Conservation (phyloP, 1,140 invertebrate genomes). For the Pseudomyrmex gracilis region DNA sequence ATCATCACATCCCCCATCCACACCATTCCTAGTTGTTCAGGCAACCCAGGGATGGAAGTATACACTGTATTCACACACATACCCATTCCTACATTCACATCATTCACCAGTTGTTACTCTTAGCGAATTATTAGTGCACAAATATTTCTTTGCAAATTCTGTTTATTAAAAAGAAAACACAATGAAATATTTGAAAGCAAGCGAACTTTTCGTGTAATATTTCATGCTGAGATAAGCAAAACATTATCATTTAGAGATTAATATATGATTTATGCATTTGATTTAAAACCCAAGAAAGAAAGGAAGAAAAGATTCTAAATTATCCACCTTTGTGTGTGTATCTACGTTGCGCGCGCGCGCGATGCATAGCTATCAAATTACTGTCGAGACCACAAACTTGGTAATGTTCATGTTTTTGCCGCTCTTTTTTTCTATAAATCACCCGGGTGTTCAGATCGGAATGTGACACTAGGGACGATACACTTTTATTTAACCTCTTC, state of each 20-base stretch:
- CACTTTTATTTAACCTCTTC: slow-evolving; percentile 74
- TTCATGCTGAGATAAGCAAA: background rate
- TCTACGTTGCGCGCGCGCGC: background rate
- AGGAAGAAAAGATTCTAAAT: no score
- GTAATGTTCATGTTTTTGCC: no score
- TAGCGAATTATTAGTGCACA: slow-evolving; percentile 14
- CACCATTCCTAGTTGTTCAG: slow-evolving; percentile 89
- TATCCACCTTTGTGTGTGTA: no score
- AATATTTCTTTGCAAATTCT: slow-evolving; percentile 38
- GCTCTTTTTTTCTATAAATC: background rate
- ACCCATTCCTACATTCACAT: slow-evolving; percentile 75
- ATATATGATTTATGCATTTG: no score
- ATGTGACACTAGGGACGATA: slow-evolving; percentile 62
- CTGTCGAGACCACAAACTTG: background rate
- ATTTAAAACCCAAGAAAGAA: no score
- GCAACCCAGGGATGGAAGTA: slow-evolving; percentile 86
- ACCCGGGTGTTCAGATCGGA: slow-evolving; percentile 35
- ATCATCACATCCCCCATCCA: slow-evolving; percentile 90
- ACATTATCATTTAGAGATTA: background rate
- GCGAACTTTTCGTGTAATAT: background rate
- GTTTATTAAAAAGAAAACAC: background rate
- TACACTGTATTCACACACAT: slow-evolving; percentile 84
- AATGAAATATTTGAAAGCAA: background rate
- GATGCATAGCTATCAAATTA: background rate
- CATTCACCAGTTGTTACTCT: slow-evolving; percentile 63